A percentile compares a stretch with the other conserved stretches of the same genome.
These are phyloP conservation scores for Thripadectes ignobilis DNA, from an alignment of 2,797 vertebrate genomes.

Conservation along the genomic window DNA sequence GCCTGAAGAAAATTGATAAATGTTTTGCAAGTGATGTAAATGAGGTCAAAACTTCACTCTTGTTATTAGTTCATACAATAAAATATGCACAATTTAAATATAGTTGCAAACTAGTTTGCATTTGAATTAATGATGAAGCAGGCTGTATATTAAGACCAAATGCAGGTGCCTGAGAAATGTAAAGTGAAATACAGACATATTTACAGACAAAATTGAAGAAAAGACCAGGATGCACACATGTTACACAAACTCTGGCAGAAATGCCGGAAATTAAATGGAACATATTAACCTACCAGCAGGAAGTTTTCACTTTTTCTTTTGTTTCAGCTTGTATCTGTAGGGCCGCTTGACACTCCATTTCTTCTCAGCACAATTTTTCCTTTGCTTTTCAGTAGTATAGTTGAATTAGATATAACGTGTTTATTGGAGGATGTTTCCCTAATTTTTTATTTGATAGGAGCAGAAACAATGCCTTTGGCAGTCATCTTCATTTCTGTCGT, in stretches of 20 bases:
- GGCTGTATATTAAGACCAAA: neutral
- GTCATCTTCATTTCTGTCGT: neutral
- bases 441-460: neutral
- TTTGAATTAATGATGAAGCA: slow-evolving; percentile 17
- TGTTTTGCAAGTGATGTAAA: neutral
- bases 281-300: neutral
- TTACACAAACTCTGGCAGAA: neutral
- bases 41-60: neutral
- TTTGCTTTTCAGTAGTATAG: neutral
- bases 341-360: neutral
- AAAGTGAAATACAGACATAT: neutral
- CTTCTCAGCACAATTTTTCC: neutral
- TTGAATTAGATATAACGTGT: neutral
- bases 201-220: neutral
- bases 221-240: neutral
- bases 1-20: neutral
- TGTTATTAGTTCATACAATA: neutral
- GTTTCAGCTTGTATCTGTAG: neutral
- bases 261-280: neutral
- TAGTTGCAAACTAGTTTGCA: neutral
- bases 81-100: neutral
- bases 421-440: neutral
- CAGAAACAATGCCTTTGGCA: neutral
- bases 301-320: neutral
- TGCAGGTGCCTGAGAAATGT: neutral